Evolutionary conservation across 2,113 vertebrate species (phyloP).

Genomic region (human (Homo sapiens)): GRCh38 chr1:203477001-203477500

Average conservation of each 20-base stretch:
- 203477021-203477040: background rate
- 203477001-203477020: no score
- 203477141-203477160: background rate
- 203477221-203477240: background rate
- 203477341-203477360: background rate
- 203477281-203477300: background rate
- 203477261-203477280: background rate
- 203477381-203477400: background rate
- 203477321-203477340: background rate
- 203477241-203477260: background rate
- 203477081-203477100: fast-evolving
- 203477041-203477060: background rate
- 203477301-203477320: background rate
- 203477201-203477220: background rate
- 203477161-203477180: background rate
- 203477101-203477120: background rate
- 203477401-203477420: background rate
- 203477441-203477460: fast-evolving
- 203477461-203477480: background rate
- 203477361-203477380: background rate
- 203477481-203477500: background rate
- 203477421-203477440: background rate
- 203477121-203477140: no score
- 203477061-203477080: no score
- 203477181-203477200: background rate